These are phyloP conservation scores for Pseudorectes ferrugineus DNA, from an alignment of 2,113 vertebrate species.

Conservation along the genomic window DNA sequence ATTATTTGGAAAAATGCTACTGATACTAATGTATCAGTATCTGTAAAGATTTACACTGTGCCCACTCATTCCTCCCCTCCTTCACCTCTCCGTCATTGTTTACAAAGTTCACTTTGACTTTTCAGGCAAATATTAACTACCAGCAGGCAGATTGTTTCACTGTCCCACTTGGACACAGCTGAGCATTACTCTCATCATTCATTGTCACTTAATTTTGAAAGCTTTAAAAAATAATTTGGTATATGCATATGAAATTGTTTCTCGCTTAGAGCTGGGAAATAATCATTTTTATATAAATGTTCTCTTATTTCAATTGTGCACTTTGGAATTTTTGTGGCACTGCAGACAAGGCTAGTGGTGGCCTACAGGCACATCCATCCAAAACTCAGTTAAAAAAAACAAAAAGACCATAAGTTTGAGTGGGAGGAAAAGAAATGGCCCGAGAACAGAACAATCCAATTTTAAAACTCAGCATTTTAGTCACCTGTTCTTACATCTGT, in stretches of 20 bases:
- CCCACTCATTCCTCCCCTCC: background rate
- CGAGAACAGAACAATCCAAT: background rate
- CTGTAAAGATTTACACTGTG: background rate
- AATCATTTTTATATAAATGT: background rate
- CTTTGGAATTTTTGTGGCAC: background rate
- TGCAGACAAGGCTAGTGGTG: background rate
- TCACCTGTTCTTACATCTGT: background rate
- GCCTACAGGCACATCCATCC: background rate
- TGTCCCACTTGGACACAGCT: background rate
- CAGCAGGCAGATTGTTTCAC: background rate
- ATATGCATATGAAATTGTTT: background rate
- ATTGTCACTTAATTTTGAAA: background rate
- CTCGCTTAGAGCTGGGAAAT: background rate
- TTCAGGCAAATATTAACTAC: background rate
- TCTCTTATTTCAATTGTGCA: background rate
- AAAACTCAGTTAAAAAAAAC: background rate
- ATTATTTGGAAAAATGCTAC: background rate
- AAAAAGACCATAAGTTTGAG: background rate
- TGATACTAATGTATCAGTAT: background rate
- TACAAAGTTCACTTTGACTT: background rate
- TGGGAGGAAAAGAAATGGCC: background rate
- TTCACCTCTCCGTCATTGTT: background rate
- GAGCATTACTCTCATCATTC: background rate
- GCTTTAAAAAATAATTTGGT: background rate
- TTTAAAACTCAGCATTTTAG: background rate